Evolutionary conservation across 2,797 vertebrate species (phyloP), one percentile per base, ranked within the genome.

Genomic region (Microctenopoma steveboyesi): DNA sequence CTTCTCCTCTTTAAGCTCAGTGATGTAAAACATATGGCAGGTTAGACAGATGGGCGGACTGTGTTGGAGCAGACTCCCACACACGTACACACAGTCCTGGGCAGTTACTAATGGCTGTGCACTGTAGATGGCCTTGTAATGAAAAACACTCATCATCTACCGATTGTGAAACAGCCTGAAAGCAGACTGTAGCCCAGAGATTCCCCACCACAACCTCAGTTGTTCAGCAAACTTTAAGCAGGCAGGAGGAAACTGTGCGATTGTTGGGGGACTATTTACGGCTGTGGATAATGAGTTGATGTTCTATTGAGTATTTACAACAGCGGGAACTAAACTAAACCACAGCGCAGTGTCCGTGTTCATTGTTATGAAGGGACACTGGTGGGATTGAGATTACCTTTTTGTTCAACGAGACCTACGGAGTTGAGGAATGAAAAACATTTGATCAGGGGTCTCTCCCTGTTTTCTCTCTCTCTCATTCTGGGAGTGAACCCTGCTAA

Each of bases 21-120:
- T 88, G 83, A 91, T 92, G 72, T 84, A 66, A 91, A 92, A 84
- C 90, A 91, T 83, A 85, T 90, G 91, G 83, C 57, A 54, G 72
- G 76, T 86, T 82, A 78, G 71, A 86, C 74, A 78, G 77, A 76
- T 64, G 72, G 76, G 86, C 60, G 7, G 70, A 78, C 74, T 28
- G 53, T 40, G 94, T 95, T 92, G 94, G 79, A 61, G 60, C 49
- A 72, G 16, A 62, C 27, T 50, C 72, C 58, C 66, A 56, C 55
- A 30, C 51, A 55, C 42, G 55, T 50, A 64, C 67, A 27, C 67
- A 30, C 30, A 10, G 46, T 61, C 51, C 47, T 13, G 74, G 67
- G 61, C 64, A 75, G 61, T 79, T 63, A 61, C 69, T 86, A 81
- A 82, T 81, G 67, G 69, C 54, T 54, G 74, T 62, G 64, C 63